Base-by-base conservation (phyloP, 1,140 invertebrate genomes). In the Ptiloglossa arizonensis region DNA sequence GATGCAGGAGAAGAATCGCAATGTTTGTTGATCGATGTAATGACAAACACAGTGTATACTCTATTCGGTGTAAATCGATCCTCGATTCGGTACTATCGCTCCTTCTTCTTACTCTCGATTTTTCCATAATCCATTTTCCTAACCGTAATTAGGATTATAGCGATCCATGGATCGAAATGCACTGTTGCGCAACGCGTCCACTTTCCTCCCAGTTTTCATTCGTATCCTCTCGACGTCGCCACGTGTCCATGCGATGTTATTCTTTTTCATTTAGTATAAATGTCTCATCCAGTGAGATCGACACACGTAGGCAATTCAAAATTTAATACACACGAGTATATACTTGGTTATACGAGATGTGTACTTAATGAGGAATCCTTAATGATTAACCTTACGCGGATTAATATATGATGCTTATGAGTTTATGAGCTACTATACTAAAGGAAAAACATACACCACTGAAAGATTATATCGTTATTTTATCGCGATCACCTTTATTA, bases 361-460 rank as follows among this genome's bases (percentile, higher is more conserved):
- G 83, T 87, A 88, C 82, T 90, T 89, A 89, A 86, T 80, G 77
- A 87, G 67, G 72, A 86, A 81, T 81, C 79, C 84, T 89, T 88
- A 89, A 87, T 57, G 78, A 88, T 87, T 89, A 89, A 87, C 72
- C 87, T 89, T 91, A 91, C 83, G 85, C 79, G 78, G 90, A 89
- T 81, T 84, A 87, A 82, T 88, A 90, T 76, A 82, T 88, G 87
- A 91, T 90, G 88, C 88, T 92, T 92, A 92, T 92, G 87, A 87
- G 75, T 89, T 89, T 90, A 89, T 89, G 83, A 88, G 80, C 88
- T 91, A 91, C 77, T 74, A 83, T 90, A 87, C 86, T 91, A 90
- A 91, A 90, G 86, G 84, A 91, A 87, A 90, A 91, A 90, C 87
- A 88, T 89, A 90, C 88, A 91, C 85, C 87, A 88, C 87, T 85